Evolutionary conservation across 2,797 vertebrate genomes (phyloP).

Genomic region (Erithacus rubecula): DNA sequence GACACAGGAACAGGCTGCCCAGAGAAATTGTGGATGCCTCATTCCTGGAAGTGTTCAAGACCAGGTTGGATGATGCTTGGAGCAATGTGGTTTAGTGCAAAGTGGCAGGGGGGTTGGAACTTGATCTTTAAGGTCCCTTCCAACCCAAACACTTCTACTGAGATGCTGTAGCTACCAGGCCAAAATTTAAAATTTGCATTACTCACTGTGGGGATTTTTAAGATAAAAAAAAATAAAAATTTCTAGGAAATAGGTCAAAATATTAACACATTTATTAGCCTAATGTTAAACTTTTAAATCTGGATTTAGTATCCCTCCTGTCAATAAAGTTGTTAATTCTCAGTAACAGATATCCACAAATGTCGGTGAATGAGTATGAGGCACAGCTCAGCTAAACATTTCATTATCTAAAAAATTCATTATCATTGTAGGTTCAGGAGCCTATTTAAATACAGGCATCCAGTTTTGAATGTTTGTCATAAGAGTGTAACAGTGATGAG

Average conservation of each 20-base stretch:
- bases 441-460: background rate
- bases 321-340: background rate
- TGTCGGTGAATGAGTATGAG: background rate
- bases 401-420: background rate
- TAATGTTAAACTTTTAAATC: background rate
- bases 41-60: background rate
- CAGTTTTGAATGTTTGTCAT: background rate
- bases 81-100: background rate
- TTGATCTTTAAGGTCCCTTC: background rate
- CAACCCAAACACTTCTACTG: background rate
- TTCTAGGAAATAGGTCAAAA: background rate
- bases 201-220: background rate
- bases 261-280: background rate
- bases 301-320: background rate
- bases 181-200: background rate
- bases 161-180: background rate
- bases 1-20: background rate
- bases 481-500: background rate
- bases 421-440: background rate
- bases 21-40: background rate
- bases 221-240: constrained; percentile 13
- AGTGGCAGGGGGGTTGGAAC: background rate
- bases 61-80: background rate
- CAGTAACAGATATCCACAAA: background rate
- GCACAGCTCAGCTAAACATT: background rate